Conservation (phyloP, 2,797 vertebrate genomes). For the Arrhamphus sclerolepis region DNA sequence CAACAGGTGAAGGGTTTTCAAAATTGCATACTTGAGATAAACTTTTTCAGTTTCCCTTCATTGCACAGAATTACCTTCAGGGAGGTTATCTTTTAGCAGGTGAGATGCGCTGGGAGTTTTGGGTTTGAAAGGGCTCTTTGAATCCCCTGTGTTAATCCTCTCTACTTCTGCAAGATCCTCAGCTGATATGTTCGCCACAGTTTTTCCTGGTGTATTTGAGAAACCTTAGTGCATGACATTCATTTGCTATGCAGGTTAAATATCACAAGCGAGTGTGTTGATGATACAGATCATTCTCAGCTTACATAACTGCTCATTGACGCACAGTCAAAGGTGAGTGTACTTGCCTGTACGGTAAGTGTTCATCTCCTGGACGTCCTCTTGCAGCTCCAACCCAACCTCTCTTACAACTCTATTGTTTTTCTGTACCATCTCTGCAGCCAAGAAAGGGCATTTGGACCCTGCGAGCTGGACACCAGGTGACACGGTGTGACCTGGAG, state of each 20-base stretch:
- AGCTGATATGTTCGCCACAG: conserved; percentile 71
- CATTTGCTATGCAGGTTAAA: neutral
- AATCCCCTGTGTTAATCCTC: conserved; percentile 52
- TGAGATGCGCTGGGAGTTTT: conserved; percentile 83
- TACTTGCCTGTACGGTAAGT: conserved; percentile 78
- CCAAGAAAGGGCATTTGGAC: conserved; percentile 91
- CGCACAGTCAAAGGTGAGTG: conserved; percentile 4
- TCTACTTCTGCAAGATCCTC: conserved; percentile 45
- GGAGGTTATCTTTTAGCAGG: conserved; percentile 90
- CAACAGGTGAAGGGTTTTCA: neutral
- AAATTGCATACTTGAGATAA: neutral
- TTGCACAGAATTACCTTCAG: conserved; percentile 79
- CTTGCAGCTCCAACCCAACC: conserved; percentile 88
- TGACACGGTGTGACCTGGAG: conserved; percentile 63
- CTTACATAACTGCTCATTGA: neutral
- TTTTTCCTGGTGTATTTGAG: conserved; percentile 31
- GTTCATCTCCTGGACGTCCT: conserved; percentile 87
- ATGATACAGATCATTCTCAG: conserved; percentile 8
- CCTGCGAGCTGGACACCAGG: conserved; percentile 67
- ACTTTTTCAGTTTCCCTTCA: neutral
- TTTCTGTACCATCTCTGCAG: conserved; percentile 88
- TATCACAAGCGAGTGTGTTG: neutral
- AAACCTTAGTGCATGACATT: neutral
- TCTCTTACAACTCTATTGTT: conserved; percentile 84
- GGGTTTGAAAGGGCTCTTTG: conserved; percentile 81